Base-by-base conservation (phyloP, 2,888 invertebrate species). In the Pocota personata region DNA sequence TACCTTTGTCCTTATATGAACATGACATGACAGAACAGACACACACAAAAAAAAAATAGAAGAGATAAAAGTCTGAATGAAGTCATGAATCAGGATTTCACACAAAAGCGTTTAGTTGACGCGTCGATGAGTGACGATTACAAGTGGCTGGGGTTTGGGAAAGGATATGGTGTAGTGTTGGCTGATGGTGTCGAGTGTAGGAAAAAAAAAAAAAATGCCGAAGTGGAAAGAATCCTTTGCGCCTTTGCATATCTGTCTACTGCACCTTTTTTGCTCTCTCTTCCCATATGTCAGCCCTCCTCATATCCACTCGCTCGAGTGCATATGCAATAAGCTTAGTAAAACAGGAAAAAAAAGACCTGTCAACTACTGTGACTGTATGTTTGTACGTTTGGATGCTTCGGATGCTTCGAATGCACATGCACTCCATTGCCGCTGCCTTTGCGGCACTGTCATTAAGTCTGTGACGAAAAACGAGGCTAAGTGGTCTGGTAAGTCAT, bases 401-500 rank as follows among this genome's bases (percentile, higher is more conserved):
- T 6, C 14, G 84, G 79, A 79, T 84, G 83, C 69, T 55, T 57
- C 57, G 77, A 71, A 84, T 79, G 75, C 79, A 69, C 60, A 76
- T 80, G 79, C 64, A 86, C 80, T 72, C 62, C 37, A 69, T 8
- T 71, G 62, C 46, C 50, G 52, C 12, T 71, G 62, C 46, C 50
- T 43, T 35, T 62, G 78, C 78, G 55, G 50, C 67, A 69, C 69
- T 82, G 82, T 82, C 87, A 87, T 82, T 87, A 82, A 78, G 87
- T 77, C 82, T 82, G 76, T 78, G 82, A 82, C 73, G 82, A 77
- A 87, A 86, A 87, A 87, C 82, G 87, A 78, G 87, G 87, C 82
- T 87, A 87, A 87, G 87, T 87, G 87, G 87, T 87, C 87, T 87
- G 87, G 87, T 82, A 87, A 87, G 82, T 87, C 86, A 87, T 87